Percentiles rank a stretch among this genome's conserved stretches.
phyloP scores from a whole-genome alignment of 2,888 invertebrate species.

The Eulithis prunata region DNA sequence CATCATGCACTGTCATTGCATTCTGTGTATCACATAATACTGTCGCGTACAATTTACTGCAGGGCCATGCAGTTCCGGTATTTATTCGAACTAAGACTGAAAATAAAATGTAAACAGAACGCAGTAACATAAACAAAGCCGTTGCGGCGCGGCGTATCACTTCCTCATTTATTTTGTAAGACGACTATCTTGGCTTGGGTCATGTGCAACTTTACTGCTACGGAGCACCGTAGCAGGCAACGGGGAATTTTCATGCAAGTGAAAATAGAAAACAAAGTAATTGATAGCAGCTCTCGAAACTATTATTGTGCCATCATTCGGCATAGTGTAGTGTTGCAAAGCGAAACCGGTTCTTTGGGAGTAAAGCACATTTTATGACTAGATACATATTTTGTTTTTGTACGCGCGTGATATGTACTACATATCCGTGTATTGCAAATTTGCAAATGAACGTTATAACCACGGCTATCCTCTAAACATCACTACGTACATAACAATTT shows the following conservation, averaged over 20 bases:
- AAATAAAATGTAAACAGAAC: conserved; percentile 61
- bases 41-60: conserved; percentile 37
- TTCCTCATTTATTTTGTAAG: conserved; percentile 70
- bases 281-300: conserved; percentile 39
- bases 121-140: conserved; percentile 64
- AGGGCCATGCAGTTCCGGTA: conserved; percentile 38
- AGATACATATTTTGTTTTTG: too few relatives aligned
- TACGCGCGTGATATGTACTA: conserved; percentile 37
- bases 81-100: conserved; percentile 42
- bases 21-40: conserved; percentile 28
- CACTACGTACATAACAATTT: too few relatives aligned
- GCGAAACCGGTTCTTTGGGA: conserved; percentile 50
- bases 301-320: conserved; percentile 44
- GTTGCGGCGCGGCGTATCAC: conserved; percentile 56
- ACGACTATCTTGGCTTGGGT: conserved; percentile 50
- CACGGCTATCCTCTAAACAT: too few relatives aligned
- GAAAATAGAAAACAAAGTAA: conserved; percentile 35
- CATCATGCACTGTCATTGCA: conserved; percentile 12
- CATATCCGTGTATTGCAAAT: conserved; percentile 20
- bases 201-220: conserved; percentile 30
- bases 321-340: conserved; percentile 40
- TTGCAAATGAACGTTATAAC: too few relatives aligned
- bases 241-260: conserved; percentile 28
- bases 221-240: too few relatives aligned
- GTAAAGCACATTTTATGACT: conserved; percentile 39